phyloP scores from a whole-genome alignment of 2,888 invertebrate genomes.

The Mythimna loreyi region DNA sequence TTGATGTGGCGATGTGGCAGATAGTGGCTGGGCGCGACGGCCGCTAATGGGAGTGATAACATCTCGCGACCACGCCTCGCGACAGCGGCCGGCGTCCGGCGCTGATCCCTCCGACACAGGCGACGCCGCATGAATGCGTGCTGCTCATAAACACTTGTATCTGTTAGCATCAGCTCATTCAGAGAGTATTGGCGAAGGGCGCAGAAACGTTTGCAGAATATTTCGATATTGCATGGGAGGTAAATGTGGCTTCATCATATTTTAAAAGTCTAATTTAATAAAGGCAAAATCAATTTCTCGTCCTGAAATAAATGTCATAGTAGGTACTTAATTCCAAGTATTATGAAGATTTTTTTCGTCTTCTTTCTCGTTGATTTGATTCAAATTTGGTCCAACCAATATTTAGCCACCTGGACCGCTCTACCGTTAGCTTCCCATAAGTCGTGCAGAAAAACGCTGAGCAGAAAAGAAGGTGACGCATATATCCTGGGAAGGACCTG shows the following conservation, averaged over 20 bases:
- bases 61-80: conserved; percentile 87
- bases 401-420: too few species aligned
- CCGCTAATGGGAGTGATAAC: conserved; percentile 88
- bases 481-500: too few species aligned
- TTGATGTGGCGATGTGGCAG: conserved; percentile 78
- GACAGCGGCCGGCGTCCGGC: conserved; percentile 54
- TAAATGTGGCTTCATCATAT: not conserved
- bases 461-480: too few species aligned
- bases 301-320: not conserved
- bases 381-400: too few species aligned
- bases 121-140: conserved; percentile 59
- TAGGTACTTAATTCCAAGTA: too few species aligned
- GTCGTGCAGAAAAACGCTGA: too few species aligned
- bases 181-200: conserved; percentile 27
- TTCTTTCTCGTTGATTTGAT: too few species aligned
- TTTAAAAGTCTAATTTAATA: too few species aligned
- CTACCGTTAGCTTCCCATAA: too few species aligned
- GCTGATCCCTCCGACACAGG: conserved; percentile 55
- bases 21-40: conserved; percentile 86
- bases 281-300: too few species aligned
- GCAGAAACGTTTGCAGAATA: conserved; percentile 6
- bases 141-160: conserved; percentile 64
- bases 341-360: too few species aligned
- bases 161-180: conserved; percentile 58
- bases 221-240: not conserved